Base-by-base conservation (phyloP, 2,888 invertebrate species). In the Metopia argyrocephala region DNA sequence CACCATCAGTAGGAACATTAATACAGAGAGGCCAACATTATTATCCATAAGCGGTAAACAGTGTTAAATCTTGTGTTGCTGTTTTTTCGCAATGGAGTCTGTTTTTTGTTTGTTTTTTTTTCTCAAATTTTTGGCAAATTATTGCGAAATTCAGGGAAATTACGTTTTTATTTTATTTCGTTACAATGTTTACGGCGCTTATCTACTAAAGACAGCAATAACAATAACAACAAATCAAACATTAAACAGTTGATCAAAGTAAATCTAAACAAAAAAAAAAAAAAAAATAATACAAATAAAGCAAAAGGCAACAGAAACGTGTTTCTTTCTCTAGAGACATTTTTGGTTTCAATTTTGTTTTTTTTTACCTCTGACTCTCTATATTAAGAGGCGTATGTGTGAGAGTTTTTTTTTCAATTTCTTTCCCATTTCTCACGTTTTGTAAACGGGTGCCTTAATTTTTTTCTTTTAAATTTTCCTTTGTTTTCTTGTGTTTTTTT, bases 121-220 rank as follows among this genome's bases (percentile, higher is more conserved):
- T 59, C n/a, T n/a, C n/a, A n/a, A n/a, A n/a, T n/a, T 65, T 59
- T 79, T 70, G 57, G 28, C 66, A 82, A 82, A 65, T 79, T 73
- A 79, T 82, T 83, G 85, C 85, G 71, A 85, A 85, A 85, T 84
- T 71, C 76, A 70, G 79, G 82, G 57, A 83, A 82, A 82, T 73
- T 70, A 76, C 70, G 57, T 69, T 82, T 74, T 46, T 52, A 71
- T 70, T 71, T 80, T 79, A 64, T 66, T 75, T 83, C 68, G 64
- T 70, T 68, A 59, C 57, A 82, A 62, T 78, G 57, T 65, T 76
- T 65, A 75, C 80, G 82, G 84, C 82, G 83, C 84, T 84, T 78
- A 82, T 76, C 59, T 52, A 61, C 52, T 54, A 27, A 27, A 15
- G 61, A 28, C 45, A 54, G 68, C 18, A 68, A 57, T 38, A 12